A percentile compares a stretch with the other conserved stretches of the same genome.
Conservation (phyloP, 2,113 vertebrate species). For the Accipiter virgatus region DNA sequence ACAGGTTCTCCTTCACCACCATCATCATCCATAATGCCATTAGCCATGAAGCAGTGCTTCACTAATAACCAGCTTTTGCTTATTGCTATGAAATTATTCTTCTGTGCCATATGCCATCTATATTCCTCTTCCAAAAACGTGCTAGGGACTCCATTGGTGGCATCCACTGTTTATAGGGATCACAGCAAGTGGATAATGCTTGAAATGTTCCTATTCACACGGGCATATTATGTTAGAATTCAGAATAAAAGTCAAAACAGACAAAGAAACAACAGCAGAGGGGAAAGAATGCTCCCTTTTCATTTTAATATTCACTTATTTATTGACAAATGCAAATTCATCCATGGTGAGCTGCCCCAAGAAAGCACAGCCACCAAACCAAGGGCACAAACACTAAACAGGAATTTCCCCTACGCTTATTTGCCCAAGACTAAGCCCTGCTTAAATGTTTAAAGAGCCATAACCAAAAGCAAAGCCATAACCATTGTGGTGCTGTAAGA, state of each 20-base stretch:
- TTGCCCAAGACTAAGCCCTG: neutral
- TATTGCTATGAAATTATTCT: conserved; percentile 45
- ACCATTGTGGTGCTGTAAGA: neutral
- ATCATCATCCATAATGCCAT: conserved; percentile 18
- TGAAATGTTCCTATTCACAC: conserved; percentile 29
- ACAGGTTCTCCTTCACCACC: neutral
- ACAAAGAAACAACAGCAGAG: neutral
- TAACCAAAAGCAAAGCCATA: neutral
- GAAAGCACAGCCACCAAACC: neutral
- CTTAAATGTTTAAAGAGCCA: neutral
- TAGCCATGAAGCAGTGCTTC: neutral
- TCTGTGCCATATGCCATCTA: conserved; percentile 28
- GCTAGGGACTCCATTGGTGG: conserved; percentile 5
- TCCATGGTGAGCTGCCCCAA: neutral
- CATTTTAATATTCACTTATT: conserved; percentile 7
- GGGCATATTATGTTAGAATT: neutral
- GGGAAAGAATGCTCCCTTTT: neutral
- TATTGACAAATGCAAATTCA: conserved; percentile 16
- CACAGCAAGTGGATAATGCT: conserved; percentile 11
- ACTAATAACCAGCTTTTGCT: conserved; percentile 25
- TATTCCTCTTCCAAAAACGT: conserved; percentile 46
- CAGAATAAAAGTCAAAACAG: conserved; percentile 36
- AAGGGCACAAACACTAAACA: neutral
- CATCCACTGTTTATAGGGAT: conserved; percentile 35
- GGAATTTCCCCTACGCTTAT: neutral